phyloP scores from a whole-genome alignment of 2,888 invertebrate genomes.

The Ichneumoninae sp. region DNA sequence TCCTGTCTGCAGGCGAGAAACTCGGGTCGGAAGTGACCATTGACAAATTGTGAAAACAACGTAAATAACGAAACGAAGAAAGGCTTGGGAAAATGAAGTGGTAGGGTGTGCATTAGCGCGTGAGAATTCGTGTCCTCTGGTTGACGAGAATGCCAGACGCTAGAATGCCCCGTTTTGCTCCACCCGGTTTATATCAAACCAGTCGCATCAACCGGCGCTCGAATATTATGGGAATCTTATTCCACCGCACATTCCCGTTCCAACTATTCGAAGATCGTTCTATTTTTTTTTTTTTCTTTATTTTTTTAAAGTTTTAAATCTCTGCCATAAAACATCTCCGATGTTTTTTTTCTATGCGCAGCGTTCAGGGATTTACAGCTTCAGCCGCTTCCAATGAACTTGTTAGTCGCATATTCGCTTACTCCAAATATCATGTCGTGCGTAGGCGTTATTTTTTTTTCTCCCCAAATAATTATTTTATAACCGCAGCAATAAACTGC shows the following conservation, averaged over 20 bases:
- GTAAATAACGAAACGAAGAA: background rate
- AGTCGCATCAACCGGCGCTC: background rate
- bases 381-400: background rate
- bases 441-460: background rate
- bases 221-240: constrained; percentile 42
- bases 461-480: constrained; percentile 17
- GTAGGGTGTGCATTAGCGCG: constrained; percentile 19
- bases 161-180: constrained; percentile 10
- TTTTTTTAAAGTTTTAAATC: background rate
- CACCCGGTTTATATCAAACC: constrained; percentile 57
- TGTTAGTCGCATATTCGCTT: background rate
- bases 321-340: background rate
- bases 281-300: background rate
- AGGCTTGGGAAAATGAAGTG: constrained; percentile 26
- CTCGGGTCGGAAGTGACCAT: background rate
- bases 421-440: background rate
- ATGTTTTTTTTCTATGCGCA: background rate
- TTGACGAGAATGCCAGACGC: constrained; percentile 61
- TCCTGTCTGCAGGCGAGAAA: background rate
- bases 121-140: constrained; percentile 29
- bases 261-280: background rate
- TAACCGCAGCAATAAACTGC: constrained; percentile 35
- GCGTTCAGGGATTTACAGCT: background rate
- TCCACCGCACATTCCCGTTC: background rate
- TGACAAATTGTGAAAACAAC: background rate